Conservation (phyloP, 1,140 invertebrate genomes). For the Papilio aristodemus region DNA sequence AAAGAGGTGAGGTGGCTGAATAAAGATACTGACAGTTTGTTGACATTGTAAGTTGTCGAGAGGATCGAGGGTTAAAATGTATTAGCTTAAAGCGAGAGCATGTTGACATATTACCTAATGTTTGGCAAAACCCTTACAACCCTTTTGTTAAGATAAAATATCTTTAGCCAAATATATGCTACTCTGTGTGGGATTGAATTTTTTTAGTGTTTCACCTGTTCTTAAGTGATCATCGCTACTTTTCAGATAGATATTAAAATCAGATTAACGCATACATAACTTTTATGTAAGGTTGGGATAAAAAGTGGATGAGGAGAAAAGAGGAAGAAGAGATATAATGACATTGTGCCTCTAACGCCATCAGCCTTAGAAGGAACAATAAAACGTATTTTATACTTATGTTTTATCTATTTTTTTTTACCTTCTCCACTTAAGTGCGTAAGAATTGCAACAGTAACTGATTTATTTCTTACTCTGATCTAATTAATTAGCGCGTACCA, state of each 20-base stretch:
- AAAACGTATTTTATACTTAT: too few relatives aligned
- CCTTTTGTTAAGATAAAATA: neutral
- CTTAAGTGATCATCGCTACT: neutral
- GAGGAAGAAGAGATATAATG: too few relatives aligned
- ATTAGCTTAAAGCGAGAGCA: neutral
- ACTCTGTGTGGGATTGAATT: neutral
- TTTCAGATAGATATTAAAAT: neutral
- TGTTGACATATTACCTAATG: neutral
- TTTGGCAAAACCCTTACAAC: slow-evolving; percentile 10
- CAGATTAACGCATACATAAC: neutral
- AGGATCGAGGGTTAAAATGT: neutral
- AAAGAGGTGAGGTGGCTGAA: neutral
- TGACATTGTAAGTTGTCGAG: slow-evolving; percentile 5
- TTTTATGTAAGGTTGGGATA: too few relatives aligned
- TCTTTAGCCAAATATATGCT: neutral
- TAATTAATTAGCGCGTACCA: too few relatives aligned
- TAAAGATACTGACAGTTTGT: neutral
- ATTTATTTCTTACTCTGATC: too few relatives aligned
- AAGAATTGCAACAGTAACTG: too few relatives aligned
- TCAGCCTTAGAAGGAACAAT: too few relatives aligned
- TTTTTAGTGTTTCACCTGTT: neutral
- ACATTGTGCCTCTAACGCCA: too few relatives aligned
- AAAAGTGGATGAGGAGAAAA: too few relatives aligned
- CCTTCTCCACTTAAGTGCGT: too few relatives aligned
- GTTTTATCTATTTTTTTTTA: too few relatives aligned